A percentile compares a stretch with the other conserved stretches of the same genome.
Evolutionary conservation across 2,113 vertebrate genomes (phyloP).

Genomic region (Ceyx melanurus): DNA sequence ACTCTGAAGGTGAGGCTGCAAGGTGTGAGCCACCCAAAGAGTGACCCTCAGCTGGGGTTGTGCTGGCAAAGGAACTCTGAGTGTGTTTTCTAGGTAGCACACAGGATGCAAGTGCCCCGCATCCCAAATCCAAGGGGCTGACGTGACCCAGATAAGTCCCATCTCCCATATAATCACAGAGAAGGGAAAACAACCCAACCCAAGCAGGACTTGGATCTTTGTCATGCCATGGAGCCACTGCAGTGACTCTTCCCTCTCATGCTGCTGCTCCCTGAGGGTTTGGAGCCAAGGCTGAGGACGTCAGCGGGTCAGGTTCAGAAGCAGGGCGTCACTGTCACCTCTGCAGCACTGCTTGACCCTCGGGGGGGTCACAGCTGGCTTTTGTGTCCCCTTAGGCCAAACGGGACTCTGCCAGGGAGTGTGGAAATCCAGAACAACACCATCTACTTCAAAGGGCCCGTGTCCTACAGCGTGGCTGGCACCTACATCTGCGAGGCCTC

Average conservation of each 20-base stretch:
- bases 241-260: not conserved
- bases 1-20: not conserved
- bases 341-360: not conserved
- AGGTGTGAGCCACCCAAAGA: not conserved
- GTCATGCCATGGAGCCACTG: not conserved
- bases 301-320: not conserved
- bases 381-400: constrained; percentile 79
- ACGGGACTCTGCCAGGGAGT: constrained; percentile 89
- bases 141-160: not conserved
- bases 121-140: not conserved
- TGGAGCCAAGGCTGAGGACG: not conserved
- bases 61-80: not conserved
- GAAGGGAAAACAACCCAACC: not conserved
- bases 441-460: constrained; percentile 89
- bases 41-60: too few relatives aligned
- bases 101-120: not conserved
- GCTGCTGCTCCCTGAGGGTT: not conserved
- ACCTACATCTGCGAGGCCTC: constrained; percentile 94
- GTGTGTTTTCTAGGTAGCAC: not conserved
- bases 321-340: not conserved
- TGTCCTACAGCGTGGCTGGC: constrained; percentile 88
- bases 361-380: not conserved
- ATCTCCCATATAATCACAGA: not conserved
- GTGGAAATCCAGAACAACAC: constrained; percentile 95
- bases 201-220: not conserved